Percentiles rank a stretch among this genome's conserved stretches.
phyloP scores from a whole-genome alignment of 35 echinoderm and acorn worm genomes.

The Strongylocentrotus purpuratus region DNA sequence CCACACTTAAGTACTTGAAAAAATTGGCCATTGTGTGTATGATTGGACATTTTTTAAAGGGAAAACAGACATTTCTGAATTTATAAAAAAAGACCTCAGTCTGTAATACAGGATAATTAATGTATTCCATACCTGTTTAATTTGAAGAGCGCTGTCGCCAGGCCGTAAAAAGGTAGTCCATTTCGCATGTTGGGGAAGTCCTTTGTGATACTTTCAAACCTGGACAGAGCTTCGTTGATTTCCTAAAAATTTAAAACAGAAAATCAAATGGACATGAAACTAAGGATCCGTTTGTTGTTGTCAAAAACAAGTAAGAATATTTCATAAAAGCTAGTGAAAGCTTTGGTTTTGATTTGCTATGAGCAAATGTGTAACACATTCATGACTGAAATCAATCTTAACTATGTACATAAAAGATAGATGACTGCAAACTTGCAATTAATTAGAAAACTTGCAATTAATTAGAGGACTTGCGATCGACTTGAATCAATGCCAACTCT shows the following conservation, averaged over 20 bases:
- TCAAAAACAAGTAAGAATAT: neutral
- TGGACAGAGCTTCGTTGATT: constrained; percentile 45
- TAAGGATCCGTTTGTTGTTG: neutral
- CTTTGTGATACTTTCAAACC: constrained; percentile 59
- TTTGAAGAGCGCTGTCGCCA: constrained; percentile 58
- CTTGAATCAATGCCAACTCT: neutral
- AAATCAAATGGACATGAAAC: neutral
- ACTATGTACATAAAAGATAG: no score
- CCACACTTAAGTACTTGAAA: no score
- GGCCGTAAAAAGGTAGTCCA: constrained; percentile 70
- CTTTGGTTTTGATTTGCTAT: neutral
- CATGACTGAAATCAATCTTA: neutral
- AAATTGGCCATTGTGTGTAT: no score
- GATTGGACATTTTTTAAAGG: no score
- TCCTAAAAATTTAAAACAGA: constrained; percentile 25
- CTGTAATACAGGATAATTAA: no score
- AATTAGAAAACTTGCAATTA: no score
- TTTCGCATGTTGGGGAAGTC: constrained; percentile 57
- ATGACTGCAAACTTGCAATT: no score
- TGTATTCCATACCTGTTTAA: constrained; percentile 58
- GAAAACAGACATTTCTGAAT: no score
- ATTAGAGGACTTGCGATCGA: no score
- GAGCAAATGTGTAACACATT: neutral
- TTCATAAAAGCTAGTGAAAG: neutral
- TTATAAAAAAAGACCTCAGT: no score